Conservation (phyloP, 2,113 vertebrate species). For the Calidris pugnax region DNA sequence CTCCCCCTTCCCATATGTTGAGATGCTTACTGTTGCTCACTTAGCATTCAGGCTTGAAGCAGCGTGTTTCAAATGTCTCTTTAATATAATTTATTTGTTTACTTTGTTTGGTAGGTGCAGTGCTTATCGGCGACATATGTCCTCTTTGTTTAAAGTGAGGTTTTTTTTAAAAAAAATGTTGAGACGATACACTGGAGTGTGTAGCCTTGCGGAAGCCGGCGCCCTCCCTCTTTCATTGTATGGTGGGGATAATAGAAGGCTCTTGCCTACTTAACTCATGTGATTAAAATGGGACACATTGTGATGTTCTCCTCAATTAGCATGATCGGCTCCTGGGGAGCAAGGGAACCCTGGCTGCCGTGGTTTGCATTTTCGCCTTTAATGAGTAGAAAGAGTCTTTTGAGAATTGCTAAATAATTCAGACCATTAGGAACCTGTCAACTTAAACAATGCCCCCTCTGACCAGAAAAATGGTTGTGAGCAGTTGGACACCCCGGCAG, state of each 20-base stretch:
- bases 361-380: conserved; percentile 18
- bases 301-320: conserved; percentile 59
- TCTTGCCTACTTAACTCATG: conserved; percentile 27
- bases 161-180: not conserved
- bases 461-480: conserved; percentile 51
- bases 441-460: conserved; percentile 57
- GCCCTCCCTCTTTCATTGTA: not conserved
- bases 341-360: not conserved
- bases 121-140: not conserved
- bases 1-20: not conserved
- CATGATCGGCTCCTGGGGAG: conserved; percentile 2
- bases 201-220: not conserved
- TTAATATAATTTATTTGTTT: not conserved
- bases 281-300: conserved; percentile 43
- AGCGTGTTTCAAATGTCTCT: not conserved
- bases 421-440: conserved; percentile 69
- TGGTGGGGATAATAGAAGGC: not conserved
- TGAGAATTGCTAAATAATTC: conserved; percentile 69
- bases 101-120: not conserved
- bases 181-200: not conserved
- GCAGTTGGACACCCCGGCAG: conserved; percentile 54
- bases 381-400: conserved; percentile 56
- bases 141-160: not conserved
- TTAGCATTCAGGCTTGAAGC: not conserved
- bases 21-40: not conserved